A percentile compares a stretch with the other conserved stretches of the same genome.
phyloP scores from a whole-genome alignment of 2,113 vertebrate genomes.

The Perognathus longimembris region DNA sequence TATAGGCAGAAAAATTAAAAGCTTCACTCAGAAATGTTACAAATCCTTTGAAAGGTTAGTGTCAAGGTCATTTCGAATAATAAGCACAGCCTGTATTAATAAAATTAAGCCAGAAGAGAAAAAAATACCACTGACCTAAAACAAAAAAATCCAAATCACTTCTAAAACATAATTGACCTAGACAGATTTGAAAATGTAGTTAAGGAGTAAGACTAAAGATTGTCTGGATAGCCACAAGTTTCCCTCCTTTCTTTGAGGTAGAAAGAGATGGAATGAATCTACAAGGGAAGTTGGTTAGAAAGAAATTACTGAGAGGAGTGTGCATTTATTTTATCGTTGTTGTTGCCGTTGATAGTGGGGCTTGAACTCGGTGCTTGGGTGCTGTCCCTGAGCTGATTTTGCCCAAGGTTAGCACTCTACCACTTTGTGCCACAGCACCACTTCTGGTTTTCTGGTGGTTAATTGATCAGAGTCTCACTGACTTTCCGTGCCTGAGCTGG shows the following conservation, averaged over 20 bases:
- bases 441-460: no score
- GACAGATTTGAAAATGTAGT: conserved; percentile 10
- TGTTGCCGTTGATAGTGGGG: no score
- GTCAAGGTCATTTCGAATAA: conserved; percentile 61
- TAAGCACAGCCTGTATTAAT: conserved; percentile 68
- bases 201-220: conserved; percentile 34
- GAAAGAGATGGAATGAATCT: neutral
- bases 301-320: conserved; percentile 19
- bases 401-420: no score
- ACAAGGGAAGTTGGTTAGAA: neutral
- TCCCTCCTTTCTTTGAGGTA: neutral
- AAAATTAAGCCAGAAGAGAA: no score
- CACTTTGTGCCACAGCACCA: no score
- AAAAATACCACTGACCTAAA: no score
- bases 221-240: conserved; percentile 38
- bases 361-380: no score
- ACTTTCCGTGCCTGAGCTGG: no score
- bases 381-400: no score
- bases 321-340: no score
- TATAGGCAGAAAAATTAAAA: conserved; percentile 77
- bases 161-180: neutral
- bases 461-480: no score
- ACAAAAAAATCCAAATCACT: no score
- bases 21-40: conserved; percentile 68
- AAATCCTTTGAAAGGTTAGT: conserved; percentile 60